A percentile compares a stretch with the other conserved stretches of the same genome.
Evolutionary conservation across 2,113 vertebrate genomes (phyloP).

Genomic region (Pyrgilauda ruficollis): DNA sequence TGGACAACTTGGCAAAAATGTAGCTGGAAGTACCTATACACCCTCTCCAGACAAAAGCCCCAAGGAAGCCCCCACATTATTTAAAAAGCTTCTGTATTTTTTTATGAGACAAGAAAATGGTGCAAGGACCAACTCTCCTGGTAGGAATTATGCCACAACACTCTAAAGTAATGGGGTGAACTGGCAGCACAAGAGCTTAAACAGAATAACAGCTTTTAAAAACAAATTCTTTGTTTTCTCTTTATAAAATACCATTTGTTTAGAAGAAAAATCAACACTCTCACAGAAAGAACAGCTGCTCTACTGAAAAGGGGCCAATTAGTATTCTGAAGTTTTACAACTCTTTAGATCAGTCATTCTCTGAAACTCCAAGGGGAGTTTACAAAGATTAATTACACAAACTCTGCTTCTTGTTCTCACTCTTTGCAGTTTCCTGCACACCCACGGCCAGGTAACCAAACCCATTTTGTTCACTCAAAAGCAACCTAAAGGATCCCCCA

Average conservation of each 20-base stretch:
- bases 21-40: neutral
- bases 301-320: neutral
- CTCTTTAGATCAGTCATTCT: neutral
- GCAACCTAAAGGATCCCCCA: neutral
- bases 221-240: neutral
- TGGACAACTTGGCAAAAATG: neutral
- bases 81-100: neutral
- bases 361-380: neutral
- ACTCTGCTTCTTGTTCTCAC: neutral
- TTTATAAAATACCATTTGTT: neutral
- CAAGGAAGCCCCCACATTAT: fast-evolving
- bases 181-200: neutral
- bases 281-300: neutral
- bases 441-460: neutral
- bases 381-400: neutral
- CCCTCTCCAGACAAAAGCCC: neutral
- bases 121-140: neutral
- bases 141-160: fast-evolving
- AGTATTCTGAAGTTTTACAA: neutral
- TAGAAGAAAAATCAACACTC: neutral
- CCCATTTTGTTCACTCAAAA: neutral
- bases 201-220: neutral
- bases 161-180: neutral
- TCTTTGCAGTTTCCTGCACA: neutral
- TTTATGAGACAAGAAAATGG: neutral